Base-by-base conservation (phyloP, 2,113 vertebrate genomes). In the Pipra filicauda region DNA sequence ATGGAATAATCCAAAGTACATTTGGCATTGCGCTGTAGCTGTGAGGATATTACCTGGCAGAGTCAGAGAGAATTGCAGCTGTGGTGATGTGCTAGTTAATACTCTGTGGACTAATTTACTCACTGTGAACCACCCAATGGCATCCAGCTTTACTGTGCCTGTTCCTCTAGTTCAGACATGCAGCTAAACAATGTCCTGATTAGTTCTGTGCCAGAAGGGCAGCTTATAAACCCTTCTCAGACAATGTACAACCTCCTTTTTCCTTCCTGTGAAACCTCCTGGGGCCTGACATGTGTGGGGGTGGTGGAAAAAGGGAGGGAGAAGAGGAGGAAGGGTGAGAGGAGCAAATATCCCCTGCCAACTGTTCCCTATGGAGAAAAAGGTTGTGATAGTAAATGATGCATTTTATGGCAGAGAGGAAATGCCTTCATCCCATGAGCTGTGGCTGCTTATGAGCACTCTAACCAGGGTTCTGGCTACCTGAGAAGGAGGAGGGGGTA, bases 381-480 rank as follows among this genome's bases (percentile, higher is more conserved):
- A 54, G 30, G 54, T 35, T 82, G 43, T 48, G 92, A 76, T 55
- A 83, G 48, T 23, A 91, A 95, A 97, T 57, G 78, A 35, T 79
- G 89, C 90, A 15, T 94, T 96, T 93, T 94, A 93, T 69, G 85
- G 75, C 48, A 74, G 66, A 55, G 73, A 72, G 94, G 89, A 96
- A 97, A 95, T 93, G 73, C 81, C 93, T 94, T 77, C 90, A 91
- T 85, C 93, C 70, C 76, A 9, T 37, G 57, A 88, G 65, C 88
- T 91, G 69, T 75, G 48, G 83, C 93, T 1, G 14, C 87, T 96
- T 94, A 48, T 2, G 11, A 83, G 89, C 4, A 0, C 69, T 80
- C 80, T 71, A 54, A 72, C 59, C 5, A 3, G 35, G 30, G 66
- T 52, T 96, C 83, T 93, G 76, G 61, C 91, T 97, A 92, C 88